Evolutionary conservation across 1,140 invertebrate species (phyloP).

Genomic region (Zaprionus capensis): DNA sequence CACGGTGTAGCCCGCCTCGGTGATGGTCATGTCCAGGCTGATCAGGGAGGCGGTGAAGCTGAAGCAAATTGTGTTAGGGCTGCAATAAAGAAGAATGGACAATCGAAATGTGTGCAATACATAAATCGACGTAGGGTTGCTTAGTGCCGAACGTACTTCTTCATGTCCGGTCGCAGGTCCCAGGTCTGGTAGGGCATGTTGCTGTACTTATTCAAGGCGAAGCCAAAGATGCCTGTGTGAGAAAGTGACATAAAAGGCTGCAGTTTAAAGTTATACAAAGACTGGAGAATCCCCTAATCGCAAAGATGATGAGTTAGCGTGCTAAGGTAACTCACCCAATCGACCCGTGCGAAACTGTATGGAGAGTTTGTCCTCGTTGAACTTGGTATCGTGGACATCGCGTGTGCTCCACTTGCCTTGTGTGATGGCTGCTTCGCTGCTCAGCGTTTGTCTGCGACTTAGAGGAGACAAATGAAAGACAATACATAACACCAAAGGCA

Average conservation of each 20-base stretch:
- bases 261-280: no score
- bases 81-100: neutral
- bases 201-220: constrained; percentile 90
- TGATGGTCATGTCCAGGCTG: constrained; percentile 88
- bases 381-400: constrained; percentile 92
- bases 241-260: no score
- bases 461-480: neutral
- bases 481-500: neutral
- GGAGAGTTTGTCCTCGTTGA: constrained; percentile 92
- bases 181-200: constrained; percentile 94
- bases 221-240: constrained; percentile 86
- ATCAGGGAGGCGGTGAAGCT: constrained; percentile 89
- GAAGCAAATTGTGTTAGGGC: constrained; percentile 86
- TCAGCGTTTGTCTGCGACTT: constrained; percentile 61
- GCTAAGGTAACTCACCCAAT: constrained; percentile 85
- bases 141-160: constrained; percentile 58
- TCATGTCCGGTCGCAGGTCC: constrained; percentile 91
- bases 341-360: constrained; percentile 90
- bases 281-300: no score
- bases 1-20: constrained; percentile 84
- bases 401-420: constrained; percentile 89
- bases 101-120: no score
- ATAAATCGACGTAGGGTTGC: no score
- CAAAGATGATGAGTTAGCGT: no score
- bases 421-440: constrained; percentile 65